Evolutionary conservation across 2,888 invertebrate species (phyloP).

Genomic region (Cryptus viduatorius): DNA sequence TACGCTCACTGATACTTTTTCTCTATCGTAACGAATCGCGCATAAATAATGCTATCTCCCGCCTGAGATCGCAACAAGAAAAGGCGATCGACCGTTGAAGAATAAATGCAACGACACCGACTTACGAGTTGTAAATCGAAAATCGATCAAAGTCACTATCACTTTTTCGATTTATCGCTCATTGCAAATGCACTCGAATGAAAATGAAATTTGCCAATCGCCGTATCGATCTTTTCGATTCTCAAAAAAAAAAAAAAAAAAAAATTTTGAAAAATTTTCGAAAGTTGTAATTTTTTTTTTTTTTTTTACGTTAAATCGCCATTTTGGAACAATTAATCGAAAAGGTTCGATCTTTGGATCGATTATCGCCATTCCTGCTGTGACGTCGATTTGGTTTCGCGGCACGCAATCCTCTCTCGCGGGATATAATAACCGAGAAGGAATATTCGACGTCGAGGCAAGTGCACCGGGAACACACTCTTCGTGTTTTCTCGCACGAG

Average conservation of each 20-base stretch:
- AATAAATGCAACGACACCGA: background rate
- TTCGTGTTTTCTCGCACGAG: slow-evolving; percentile 17
- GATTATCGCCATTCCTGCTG: background rate
- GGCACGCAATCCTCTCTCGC: slow-evolving; percentile 11
- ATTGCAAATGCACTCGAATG: background rate
- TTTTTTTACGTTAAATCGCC: background rate
- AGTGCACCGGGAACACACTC: slow-evolving; percentile 16
- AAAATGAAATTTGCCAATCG: background rate
- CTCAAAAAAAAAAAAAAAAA: background rate
- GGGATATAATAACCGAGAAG: slow-evolving; percentile 1
- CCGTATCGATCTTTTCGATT: too few species aligned
- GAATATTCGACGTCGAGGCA: slow-evolving; percentile 23
- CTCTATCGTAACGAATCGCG: slow-evolving; percentile 26
- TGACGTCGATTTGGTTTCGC: slow-evolving; percentile 7
- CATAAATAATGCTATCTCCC: background rate
- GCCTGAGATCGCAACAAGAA: background rate
- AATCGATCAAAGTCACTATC: background rate
- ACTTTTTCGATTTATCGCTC: background rate
- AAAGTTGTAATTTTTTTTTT: background rate
- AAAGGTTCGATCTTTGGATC: background rate
- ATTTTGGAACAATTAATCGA: background rate
- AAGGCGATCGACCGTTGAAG: background rate
- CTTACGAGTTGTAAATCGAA: slow-evolving; percentile 3
- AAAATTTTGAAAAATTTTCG: background rate
- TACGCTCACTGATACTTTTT: background rate